phyloP scores from a whole-genome alignment of 2,888 invertebrate species.

The Endotricha flammealis region DNA sequence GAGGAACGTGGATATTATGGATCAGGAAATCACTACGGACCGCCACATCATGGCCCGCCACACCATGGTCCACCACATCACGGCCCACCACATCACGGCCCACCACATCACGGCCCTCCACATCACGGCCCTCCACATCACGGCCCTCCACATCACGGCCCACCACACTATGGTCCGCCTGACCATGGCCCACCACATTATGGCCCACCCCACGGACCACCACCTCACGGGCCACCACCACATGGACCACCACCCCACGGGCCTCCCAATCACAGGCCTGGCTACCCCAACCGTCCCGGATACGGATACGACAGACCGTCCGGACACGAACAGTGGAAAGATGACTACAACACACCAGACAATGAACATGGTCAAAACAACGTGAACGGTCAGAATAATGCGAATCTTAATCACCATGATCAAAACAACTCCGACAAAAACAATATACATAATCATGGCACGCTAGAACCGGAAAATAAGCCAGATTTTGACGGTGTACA shows the following conservation, averaged over 20 bases:
- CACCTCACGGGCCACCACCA: constrained; percentile 1
- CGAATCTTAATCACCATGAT: constrained; percentile 14
- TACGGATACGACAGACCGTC: not conserved
- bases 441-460: constrained; percentile 14
- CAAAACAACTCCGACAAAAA: constrained; percentile 16
- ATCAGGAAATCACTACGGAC: not conserved
- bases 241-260: constrained; percentile 3
- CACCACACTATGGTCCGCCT: not conserved
- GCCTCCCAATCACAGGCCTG: constrained; percentile 5
- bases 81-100: not conserved
- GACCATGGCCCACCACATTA: not conserved
- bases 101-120: not conserved
- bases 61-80: not conserved
- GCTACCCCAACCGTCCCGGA: constrained; percentile 8
- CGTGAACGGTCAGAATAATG: constrained; percentile 20
- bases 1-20: not conserved
- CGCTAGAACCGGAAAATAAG: constrained; percentile 11
- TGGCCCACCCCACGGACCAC: not conserved
- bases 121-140: not conserved
- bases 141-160: constrained; percentile 5
- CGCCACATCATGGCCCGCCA: no score
- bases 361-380: constrained; percentile 19
- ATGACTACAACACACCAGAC: constrained; percentile 17
- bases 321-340: constrained; percentile 3
- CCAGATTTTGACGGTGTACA: constrained; percentile 28